These are phyloP conservation scores for Dinomys branickii DNA, from an alignment of 2,113 vertebrate genomes.

Conservation along the genomic window DNA sequence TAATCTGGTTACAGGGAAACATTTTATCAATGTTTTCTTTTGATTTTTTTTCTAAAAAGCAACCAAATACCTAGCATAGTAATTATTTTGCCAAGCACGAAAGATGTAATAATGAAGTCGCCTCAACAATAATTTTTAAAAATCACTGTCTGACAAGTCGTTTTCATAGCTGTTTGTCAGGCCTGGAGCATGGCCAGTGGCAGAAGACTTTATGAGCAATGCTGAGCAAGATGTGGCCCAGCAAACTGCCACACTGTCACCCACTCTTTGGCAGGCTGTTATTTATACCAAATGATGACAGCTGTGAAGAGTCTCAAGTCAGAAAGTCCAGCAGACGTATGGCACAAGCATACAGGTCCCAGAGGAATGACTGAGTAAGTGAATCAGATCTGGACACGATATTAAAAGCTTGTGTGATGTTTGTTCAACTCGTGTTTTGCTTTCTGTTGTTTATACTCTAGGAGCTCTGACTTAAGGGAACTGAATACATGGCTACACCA, in stretches of 20 bases:
- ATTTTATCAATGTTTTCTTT: slow-evolving; percentile 48
- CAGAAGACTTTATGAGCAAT: not conserved
- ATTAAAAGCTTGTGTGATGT: not conserved
- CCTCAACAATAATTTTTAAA: not conserved
- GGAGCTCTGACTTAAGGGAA: not conserved
- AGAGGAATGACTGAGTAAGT: not conserved
- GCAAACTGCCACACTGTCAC: slow-evolving; percentile 42
- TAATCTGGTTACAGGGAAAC: slow-evolving; percentile 14
- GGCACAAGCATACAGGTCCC: not conserved
- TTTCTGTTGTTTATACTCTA: not conserved
- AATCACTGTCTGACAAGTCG: slow-evolving; percentile 66
- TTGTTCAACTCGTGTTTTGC: not conserved
- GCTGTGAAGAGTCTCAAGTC: not conserved
- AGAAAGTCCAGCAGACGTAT: not conserved
- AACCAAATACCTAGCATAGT: not conserved
- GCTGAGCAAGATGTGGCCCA: slow-evolving; percentile 52
- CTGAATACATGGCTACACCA: not conserved
- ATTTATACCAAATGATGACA: slow-evolving; percentile 5
- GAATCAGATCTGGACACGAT: not conserved
- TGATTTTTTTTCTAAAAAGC: not conserved
- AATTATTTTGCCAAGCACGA: slow-evolving; percentile 74
- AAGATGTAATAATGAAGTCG: slow-evolving; percentile 62
- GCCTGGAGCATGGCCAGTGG: not conserved
- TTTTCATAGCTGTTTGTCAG: slow-evolving; percentile 71
- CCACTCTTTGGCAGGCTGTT: not conserved